Base-by-base conservation (phyloP, 2,888 invertebrate genomes). In the Brachyptera risi region DNA sequence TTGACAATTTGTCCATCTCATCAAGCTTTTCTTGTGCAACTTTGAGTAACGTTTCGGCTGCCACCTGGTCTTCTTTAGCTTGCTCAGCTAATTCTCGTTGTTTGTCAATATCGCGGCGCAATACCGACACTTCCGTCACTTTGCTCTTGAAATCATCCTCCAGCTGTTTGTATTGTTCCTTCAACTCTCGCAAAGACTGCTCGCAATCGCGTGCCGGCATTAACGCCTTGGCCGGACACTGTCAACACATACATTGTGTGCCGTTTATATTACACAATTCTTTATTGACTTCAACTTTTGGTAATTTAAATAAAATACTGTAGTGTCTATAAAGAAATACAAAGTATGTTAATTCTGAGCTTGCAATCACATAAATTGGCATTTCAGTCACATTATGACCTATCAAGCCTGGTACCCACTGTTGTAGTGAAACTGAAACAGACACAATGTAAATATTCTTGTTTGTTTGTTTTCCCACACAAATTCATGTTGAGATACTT, bases 141-240 rank as follows among this genome's bases (percentile, higher is more conserved):
- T 87, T 87, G 1, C 78, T 79, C 67, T 84, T 87, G 70, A 83
- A 87, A 69, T 82, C 84, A 67, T 86, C 85, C 71, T 86, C 85
- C 0, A 85, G 79, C 62, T 83, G 78, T 9, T 76, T 76, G 61
- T 87, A 81, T 69, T 85, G 83, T 63, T 85, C 81, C 19, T 79
- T 76, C 9, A 86, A 71, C 70, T 81, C 83, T 24, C 79, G 76
- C 2, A 84, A 76, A 73, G 85, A 83, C 66, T 75, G 79, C 66
- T 84, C 83, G 0, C 78, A 76, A 0, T 78, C 78, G 7, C 44
- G 19, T 5, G 11, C 31, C 31, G 31, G 31, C 31, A 31, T 31
- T 31, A 11, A 31, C 7, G 31, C n/a, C n/a, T n/a, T n/a, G n/a
- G n/a, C n/a, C n/a, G n/a, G n/a, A n/a, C 31, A 31, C 31, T 31